Evolutionary conservation across 2,113 vertebrate genomes (phyloP).

Genomic region (Callaeas wilsoni): DNA sequence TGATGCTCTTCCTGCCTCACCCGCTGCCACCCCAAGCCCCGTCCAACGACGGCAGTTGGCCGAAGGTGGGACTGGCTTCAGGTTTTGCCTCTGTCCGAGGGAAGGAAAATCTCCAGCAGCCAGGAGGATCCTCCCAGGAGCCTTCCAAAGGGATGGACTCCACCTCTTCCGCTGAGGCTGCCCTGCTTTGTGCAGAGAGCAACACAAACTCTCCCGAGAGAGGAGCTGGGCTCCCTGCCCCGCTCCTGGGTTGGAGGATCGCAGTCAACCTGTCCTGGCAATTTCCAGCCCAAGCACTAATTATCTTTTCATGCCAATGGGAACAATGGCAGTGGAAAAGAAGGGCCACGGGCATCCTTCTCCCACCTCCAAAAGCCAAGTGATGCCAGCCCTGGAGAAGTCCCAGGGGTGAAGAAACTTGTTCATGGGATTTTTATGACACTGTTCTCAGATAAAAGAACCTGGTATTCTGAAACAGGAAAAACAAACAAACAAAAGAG

Average conservation of each 20-base stretch:
- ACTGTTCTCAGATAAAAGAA: neutral
- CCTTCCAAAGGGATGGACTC: neutral
- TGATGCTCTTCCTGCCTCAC: neutral
- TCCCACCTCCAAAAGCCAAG: neutral
- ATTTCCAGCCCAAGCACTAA: neutral
- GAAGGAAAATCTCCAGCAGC: neutral
- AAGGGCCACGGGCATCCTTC: neutral
- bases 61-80: fast-evolving
- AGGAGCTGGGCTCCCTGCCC: neutral
- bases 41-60: neutral
- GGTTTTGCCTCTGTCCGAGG: neutral
- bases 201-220: neutral
- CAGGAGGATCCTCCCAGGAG: neutral
- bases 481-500: fast-evolving
- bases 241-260: fast-evolving
- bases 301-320: neutral
- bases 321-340: fast-evolving
- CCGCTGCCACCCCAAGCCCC: neutral
- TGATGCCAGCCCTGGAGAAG: neutral
- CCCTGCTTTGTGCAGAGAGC: neutral
- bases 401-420: fast-evolving
- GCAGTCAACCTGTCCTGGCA: neutral
- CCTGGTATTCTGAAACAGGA: neutral
- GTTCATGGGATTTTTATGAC: neutral
- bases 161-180: neutral